These are phyloP conservation scores for Amphimallon solstitiale DNA, from an alignment of 2,888 invertebrate species.

Conservation along the genomic window DNA sequence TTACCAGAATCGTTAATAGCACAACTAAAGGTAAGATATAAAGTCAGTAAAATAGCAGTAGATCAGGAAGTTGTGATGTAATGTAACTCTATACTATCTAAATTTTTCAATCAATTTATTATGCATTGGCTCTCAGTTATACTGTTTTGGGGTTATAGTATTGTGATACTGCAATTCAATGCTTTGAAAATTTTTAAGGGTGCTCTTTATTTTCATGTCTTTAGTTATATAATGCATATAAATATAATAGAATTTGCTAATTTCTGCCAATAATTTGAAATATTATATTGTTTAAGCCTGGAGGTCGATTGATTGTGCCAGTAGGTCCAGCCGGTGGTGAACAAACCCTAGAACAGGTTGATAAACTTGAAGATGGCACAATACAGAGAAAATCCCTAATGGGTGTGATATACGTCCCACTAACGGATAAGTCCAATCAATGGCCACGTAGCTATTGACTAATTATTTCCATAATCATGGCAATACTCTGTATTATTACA, in stretches of 20 bases:
- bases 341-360: constrained; percentile 89
- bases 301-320: constrained; percentile 92
- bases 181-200: neutral
- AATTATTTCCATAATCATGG: constrained; percentile 42
- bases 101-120: no score
- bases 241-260: neutral
- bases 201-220: no score
- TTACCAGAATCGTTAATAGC: constrained; percentile 82
- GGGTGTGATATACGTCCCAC: constrained; percentile 96
- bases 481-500: constrained; percentile 17
- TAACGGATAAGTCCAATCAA: constrained; percentile 86
- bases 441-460: constrained; percentile 66
- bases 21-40: constrained; percentile 84
- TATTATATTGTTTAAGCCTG: constrained; percentile 63
- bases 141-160: neutral
- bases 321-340: constrained; percentile 87
- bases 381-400: constrained; percentile 82
- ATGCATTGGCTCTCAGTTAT: constrained; percentile 10
- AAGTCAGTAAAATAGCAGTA: no score
- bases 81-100: no score
- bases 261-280: neutral
- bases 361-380: constrained; percentile 85
- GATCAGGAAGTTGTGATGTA: no score
- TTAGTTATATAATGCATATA: neutral
- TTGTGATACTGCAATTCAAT: neutral